Base-by-base conservation (phyloP, 2,113 vertebrate species). In the Pelusios castaneus region DNA sequence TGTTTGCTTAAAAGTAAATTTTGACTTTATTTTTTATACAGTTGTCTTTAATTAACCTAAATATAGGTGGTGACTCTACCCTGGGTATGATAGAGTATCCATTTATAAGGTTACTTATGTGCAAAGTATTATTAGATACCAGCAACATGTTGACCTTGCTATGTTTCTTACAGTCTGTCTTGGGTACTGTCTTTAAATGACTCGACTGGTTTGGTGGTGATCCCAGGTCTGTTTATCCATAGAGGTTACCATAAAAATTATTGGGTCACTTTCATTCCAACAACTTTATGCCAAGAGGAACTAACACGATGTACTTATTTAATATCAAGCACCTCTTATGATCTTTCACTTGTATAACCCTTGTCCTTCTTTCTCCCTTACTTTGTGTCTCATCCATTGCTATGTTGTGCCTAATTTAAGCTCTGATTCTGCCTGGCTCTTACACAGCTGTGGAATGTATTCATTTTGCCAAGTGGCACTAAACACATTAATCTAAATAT, bases 21-120 rank as follows among this genome's bases (percentile, higher is more conserved):
- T 82, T 29, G 70, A 31, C n/a, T 84, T 2, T 47, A 51, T 89
- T 92, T 92, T 92, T 89, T 10, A 27, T 84, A 86, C 31, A 27
- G 47, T 43, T 6, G 16, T 85, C 82, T 17, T 75, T 75, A 25
- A 13, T 70, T 24, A 12, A 67, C 63, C 16, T 25, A 70, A 88
- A 94, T 82, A 77, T 10, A 89, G 80, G 85, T 63, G 31, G 73
- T 12, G 73, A 16, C 12, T n/a, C 51, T 51, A 51, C 16, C 4
- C 6, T 31, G 58, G 60, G 31, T 63, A 63, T 60, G 58, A 13
- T 16, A 63, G 31, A 63, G 31, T 63, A 63, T n/a, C 17, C 16
- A 34, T n/a, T n/a, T 67, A 67, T 21, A n/a, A 67, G 34, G 34
- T 67, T 67, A 67, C 63, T 38, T 67, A 34, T 22, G 63, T 67